Base-by-base conservation (phyloP, 1,140 invertebrate species). In the Venturia canescens region DNA sequence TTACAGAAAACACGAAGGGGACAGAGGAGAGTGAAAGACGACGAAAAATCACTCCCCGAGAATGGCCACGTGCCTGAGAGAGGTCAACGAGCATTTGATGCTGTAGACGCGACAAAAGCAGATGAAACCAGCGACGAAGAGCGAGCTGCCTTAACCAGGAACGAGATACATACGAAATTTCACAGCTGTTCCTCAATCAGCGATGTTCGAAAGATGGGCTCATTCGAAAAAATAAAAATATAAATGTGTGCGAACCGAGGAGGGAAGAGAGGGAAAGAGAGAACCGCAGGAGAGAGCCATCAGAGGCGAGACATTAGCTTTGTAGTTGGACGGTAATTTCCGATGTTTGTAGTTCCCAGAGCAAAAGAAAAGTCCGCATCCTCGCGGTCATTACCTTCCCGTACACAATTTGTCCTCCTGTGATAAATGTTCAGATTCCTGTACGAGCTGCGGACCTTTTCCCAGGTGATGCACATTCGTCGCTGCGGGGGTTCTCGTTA, bases 281-380 rank as follows among this genome's bases (percentile, higher is more conserved):
- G 16, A 53, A 53, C 50, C 3, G 11, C 18, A 21, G 6, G 1
- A 44, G 50, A n/a, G 18, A 1, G 3, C 50, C 50, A 53, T 53
- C 16, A 53, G 5, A 21, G n/a, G 4, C 50, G 50, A 53, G 50
- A 21, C 50, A 53, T 53, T 53, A 53, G 6, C 50, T 53, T 53
- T 53, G 69, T 60, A 38, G 27, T 80, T 75, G 48, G 18, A 60
- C 31, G 18, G 71, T 70, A 79, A 79, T 79, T 79, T 79, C 15
- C 34, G 27, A 63, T 57, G 38, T 69, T 76, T 76, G 50, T 9
- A 57, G 44, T 27, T 21, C 57, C 9, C 3, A 50, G 18, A 27
- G 23, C 21, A 9, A 38, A 34, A 26, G 7, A 63, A 63, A 63
- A 57, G 16, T 21, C 13, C 23, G n/a, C n/a, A 26, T 5, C 23